phyloP scores from a whole-genome alignment of 2,113 vertebrate species.

The Anolis carolinensis region DNA sequence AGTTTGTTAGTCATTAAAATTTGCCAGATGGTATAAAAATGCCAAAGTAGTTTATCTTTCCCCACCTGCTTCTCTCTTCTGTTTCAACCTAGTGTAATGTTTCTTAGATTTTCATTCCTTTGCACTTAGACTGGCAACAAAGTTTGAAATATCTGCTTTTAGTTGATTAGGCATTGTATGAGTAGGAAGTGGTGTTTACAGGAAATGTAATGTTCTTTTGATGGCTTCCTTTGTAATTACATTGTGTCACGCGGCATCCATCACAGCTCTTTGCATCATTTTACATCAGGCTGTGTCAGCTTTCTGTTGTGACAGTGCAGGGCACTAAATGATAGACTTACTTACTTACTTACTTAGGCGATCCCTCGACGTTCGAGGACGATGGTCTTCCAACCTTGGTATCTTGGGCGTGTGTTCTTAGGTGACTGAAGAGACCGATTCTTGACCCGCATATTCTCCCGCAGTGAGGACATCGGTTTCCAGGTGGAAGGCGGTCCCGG shows the following conservation, averaged over 20 bases:
- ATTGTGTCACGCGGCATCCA: neutral
- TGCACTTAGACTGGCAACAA: constrained; percentile 1
- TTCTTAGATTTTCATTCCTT: constrained; percentile 1
- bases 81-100: neutral
- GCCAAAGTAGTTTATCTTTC: neutral
- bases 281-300: neutral
- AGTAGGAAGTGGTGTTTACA: constrained; percentile 13
- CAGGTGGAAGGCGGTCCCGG: too few species aligned
- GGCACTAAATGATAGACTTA: neutral
- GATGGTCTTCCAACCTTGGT: too few species aligned
- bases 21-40: neutral
- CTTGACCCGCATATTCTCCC: too few species aligned
- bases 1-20: constrained; percentile 1
- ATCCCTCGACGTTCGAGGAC: too few species aligned
- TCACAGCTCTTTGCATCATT: neutral
- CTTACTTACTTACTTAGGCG: too few species aligned
- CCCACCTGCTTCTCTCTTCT: neutral
- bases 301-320: constrained; percentile 15
- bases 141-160: constrained; percentile 34
- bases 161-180: constrained; percentile 12
- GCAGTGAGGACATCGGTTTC: too few species aligned
- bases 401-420: too few species aligned
- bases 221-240: constrained; percentile 23
- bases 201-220: neutral
- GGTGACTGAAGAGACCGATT: too few species aligned